Percentiles rank a stretch among this genome's conserved stretches.
phyloP scores from a whole-genome alignment of 2,113 vertebrate genomes.

The Sphaerodactylus townsendi region DNA sequence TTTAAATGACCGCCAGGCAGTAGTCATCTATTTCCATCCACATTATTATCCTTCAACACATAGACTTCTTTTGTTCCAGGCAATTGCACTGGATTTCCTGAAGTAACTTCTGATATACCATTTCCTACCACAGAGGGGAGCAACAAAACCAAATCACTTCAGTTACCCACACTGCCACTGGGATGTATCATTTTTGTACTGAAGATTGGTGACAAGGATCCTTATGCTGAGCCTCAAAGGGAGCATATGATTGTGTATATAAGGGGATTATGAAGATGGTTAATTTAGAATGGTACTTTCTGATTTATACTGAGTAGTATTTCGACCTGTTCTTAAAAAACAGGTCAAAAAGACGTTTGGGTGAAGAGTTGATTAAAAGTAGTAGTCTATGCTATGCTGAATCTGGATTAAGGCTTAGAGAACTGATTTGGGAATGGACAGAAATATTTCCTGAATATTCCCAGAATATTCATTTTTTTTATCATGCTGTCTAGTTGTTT shows the following conservation, averaged over 20 bases:
- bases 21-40: neutral
- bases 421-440: neutral
- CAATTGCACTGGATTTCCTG: neutral
- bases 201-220: neutral
- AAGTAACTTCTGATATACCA: neutral
- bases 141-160: neutral
- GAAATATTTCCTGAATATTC: neutral
- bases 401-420: neutral
- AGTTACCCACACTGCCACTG: neutral
- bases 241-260: neutral
- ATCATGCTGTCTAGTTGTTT: too few relatives aligned
- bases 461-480: neutral
- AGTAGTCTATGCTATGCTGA: neutral
- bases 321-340: neutral
- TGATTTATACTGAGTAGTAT: neutral
- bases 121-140: neutral
- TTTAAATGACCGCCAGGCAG: neutral
- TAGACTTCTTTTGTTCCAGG: neutral
- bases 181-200: neutral
- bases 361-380: neutral
- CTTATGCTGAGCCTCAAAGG: neutral
- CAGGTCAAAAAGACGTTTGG: neutral
- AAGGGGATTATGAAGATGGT: neutral
- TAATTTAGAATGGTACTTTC: neutral
- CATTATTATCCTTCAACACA: neutral